Evolutionary conservation across 2,797 vertebrate genomes (phyloP).

Genomic region (Megalops cyprinoides): DNA sequence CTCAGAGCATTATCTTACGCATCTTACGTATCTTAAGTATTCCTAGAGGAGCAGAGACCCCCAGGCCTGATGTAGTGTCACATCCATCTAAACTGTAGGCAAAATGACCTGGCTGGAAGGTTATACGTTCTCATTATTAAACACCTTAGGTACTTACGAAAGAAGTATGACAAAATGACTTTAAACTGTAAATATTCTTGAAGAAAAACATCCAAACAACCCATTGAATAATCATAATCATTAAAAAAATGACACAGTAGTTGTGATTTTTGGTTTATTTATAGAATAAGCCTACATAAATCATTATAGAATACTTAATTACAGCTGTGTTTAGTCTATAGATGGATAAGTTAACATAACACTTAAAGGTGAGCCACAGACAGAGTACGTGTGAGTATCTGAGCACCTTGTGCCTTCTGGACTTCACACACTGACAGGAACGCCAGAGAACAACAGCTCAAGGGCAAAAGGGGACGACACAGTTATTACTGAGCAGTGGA

Average conservation of each 20-base stretch:
- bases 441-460: constrained; percentile 31
- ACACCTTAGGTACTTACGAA: too few species aligned
- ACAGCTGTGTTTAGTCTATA: constrained; percentile 56
- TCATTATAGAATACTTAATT: constrained; percentile 56
- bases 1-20: too few species aligned
- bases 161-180: too few species aligned
- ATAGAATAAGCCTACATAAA: constrained; percentile 64
- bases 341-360: constrained; percentile 56
- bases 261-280: constrained; percentile 56
- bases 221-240: background rate
- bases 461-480: constrained; percentile 48
- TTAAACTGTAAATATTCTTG: too few species aligned
- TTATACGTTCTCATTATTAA: too few species aligned
- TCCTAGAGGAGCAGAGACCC: too few species aligned
- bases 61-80: too few species aligned
- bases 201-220: too few species aligned
- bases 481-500: constrained; percentile 44
- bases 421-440: constrained; percentile 43
- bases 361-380: constrained; percentile 54
- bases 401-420: constrained; percentile 43
- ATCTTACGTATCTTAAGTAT: too few species aligned
- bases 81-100: too few species aligned
- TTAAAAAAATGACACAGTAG: background rate
- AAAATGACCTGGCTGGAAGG: too few species aligned
- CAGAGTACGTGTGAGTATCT: constrained; percentile 42